These are phyloP conservation scores for Scaptomyza graminum DNA, from an alignment of 1,140 invertebrate species.

Conservation along the genomic window DNA sequence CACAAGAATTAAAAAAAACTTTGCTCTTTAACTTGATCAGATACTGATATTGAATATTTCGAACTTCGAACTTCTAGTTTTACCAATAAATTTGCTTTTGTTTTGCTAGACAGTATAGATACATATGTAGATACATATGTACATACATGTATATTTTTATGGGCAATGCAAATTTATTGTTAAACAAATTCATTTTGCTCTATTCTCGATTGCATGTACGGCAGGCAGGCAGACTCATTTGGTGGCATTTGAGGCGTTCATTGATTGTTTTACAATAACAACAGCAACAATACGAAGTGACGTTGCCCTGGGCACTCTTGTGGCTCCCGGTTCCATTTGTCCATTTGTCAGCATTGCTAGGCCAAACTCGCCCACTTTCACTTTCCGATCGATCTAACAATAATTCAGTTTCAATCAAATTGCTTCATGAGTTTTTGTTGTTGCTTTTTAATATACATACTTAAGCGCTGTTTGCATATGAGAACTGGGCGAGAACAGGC, in stretches of 20 bases:
- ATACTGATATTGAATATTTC: no score
- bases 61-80: no score
- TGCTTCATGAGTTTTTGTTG: constrained; percentile 58
- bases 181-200: constrained; percentile 66
- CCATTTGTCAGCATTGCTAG: no score
- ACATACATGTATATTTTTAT: constrained; percentile 16
- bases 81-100: neutral
- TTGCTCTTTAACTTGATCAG: no score
- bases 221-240: constrained; percentile 9
- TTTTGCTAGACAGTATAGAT: constrained; percentile 13
- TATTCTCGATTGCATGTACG: constrained; percentile 60
- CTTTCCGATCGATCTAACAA: constrained; percentile 81
- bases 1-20: no score
- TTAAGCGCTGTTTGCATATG: constrained; percentile 65
- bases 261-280: constrained; percentile 66
- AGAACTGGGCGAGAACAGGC: no score
- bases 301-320: constrained; percentile 68
- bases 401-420: constrained; percentile 77
- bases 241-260: constrained; percentile 48
- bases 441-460: constrained; percentile 54
- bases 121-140: neutral
- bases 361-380: constrained; percentile 67
- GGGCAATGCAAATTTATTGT: constrained; percentile 63
- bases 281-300: constrained; percentile 40
- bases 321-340: constrained; percentile 52